Base-by-base conservation (phyloP, 2,113 vertebrate species). In the Poeciliopsis occidentalis region DNA sequence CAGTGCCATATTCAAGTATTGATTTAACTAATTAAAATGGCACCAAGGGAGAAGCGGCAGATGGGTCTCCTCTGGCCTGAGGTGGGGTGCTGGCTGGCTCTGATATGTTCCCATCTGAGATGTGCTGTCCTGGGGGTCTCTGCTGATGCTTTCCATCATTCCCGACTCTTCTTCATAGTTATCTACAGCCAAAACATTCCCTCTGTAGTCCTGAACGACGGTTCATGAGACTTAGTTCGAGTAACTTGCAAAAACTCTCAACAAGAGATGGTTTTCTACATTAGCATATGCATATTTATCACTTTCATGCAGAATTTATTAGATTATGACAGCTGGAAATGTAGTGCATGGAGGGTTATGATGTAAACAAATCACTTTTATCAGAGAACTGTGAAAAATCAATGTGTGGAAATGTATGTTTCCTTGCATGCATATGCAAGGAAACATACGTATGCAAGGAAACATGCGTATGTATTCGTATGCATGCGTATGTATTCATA, bases 1-100 rank as follows among this genome's bases (percentile, higher is more conserved):
- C 75, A 39, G 67, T 27, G 68, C 78, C 70, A 85, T 79, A 83
- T 85, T 64, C 11, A 80, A 69, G 79, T 93, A 94, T 93, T 92
- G 92, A 93, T 94, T 93, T 81, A 83, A 89, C 91, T 93, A 93
- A 95, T 95, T 94, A 92, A 95, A 94, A 92, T 87, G 88, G 88
- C 89, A 88, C 86, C 79, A 73, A 91, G 87, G 87, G 89, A 89
- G 88, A 81, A 80, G 77, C 78, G 90, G 70, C 91, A 92, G 92
- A 93, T 90, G 89, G 87, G 89, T 89, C 86, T 88, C 86, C 86
- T 88, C 81, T 81, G 88, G 87, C 90, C 86, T 85, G 83, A 90
- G 91, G 91, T 87, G 72, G 62, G 87, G 80, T 73, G 65, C 79
- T 84, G 87, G 84, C 84, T 87, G 77, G 65, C 80, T 88, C 82